phyloP scores from a whole-genome alignment of 2,797 vertebrate genomes.

The Centroberyx gerrardi region DNA sequence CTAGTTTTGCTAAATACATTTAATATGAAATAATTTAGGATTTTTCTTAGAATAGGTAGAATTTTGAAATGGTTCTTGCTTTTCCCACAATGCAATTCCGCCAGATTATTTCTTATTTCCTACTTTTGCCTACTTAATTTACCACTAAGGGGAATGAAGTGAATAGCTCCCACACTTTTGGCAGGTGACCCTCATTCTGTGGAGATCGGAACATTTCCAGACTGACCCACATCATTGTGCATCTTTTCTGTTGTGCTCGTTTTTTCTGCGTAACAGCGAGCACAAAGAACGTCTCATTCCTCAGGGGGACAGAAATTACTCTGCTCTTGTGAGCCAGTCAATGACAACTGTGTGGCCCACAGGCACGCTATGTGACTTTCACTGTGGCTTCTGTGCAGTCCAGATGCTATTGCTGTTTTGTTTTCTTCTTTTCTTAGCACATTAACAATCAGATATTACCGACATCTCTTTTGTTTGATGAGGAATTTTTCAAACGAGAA shows the following conservation, averaged over 20 bases:
- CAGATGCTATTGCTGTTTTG: slow-evolving; percentile 43
- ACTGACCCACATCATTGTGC: slow-evolving; percentile 35
- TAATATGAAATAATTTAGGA: not conserved
- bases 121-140: slow-evolving; percentile 12
- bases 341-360: slow-evolving; percentile 66
- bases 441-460: slow-evolving; percentile 41
- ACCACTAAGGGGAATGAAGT: slow-evolving; percentile 33
- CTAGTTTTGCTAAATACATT: too few relatives aligned
- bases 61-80: not conserved
- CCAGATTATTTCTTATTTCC: not conserved
- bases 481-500: too few relatives aligned
- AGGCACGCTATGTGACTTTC: slow-evolving; percentile 67
- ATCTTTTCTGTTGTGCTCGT: slow-evolving; percentile 47
- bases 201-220: slow-evolving; percentile 58
- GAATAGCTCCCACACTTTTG: slow-evolving; percentile 14
- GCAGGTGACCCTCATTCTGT: slow-evolving; percentile 37
- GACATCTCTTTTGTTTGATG: slow-evolving; percentile 22
- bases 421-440: slow-evolving; percentile 41
- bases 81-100: not conserved
- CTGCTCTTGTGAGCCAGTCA: slow-evolving; percentile 72
- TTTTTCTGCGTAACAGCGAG: slow-evolving; percentile 48
- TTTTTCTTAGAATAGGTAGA: not conserved
- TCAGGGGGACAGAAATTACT: slow-evolving; percentile 72
- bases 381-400: slow-evolving; percentile 59
- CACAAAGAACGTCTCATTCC: slow-evolving; percentile 55